phyloP scores from a whole-genome alignment of 2,888 invertebrate genomes.

The Antitype chi region DNA sequence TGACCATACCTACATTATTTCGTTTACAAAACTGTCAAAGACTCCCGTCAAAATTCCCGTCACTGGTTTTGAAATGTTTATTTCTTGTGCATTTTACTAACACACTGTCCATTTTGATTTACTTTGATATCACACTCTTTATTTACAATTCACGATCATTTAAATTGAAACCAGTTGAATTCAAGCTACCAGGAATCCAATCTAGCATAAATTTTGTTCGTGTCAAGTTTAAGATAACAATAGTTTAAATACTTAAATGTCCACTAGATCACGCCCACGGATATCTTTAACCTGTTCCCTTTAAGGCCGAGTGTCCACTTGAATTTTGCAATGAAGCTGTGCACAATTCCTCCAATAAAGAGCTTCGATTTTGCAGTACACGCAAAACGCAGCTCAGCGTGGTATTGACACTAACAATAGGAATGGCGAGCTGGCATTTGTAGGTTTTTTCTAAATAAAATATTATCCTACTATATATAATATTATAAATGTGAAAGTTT shows the following conservation, averaged over 20 bases:
- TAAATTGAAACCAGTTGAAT: constrained; percentile 18
- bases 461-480: no score
- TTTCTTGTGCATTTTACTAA: neutral
- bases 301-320: neutral
- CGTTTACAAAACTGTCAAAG: neutral
- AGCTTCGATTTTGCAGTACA: neutral
- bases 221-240: constrained; percentile 53
- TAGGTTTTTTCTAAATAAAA: no score
- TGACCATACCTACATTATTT: neutral
- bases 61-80: constrained; percentile 1
- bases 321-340: neutral
- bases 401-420: no score
- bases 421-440: no score
- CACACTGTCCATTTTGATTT: constrained; percentile 26
- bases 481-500: no score
- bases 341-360: neutral
- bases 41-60: neutral
- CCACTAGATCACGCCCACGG: constrained; percentile 46
- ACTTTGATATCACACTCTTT: constrained; percentile 14
- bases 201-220: constrained; percentile 40
- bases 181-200: constrained; percentile 13
- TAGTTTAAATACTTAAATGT: constrained; percentile 35
- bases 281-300: constrained; percentile 22
- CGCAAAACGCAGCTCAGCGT: neutral
- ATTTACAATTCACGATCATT: constrained; percentile 5